Percentiles rank a stretch among this genome's conserved stretches.
phyloP scores from a whole-genome alignment of 2,888 invertebrate species.

The Agrochola macilenta region DNA sequence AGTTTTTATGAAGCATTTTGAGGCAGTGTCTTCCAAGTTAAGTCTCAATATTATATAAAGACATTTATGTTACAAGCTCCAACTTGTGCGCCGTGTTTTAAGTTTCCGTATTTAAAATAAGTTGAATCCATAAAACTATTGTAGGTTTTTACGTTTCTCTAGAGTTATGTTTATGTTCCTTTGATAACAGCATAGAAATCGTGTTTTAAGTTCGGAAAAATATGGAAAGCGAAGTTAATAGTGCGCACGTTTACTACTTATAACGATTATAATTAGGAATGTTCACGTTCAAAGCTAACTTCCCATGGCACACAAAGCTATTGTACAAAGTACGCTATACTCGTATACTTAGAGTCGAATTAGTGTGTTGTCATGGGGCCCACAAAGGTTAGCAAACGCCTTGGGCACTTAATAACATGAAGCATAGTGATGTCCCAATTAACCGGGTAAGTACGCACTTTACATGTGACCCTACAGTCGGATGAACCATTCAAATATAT shows the following conservation, averaged over 20 bases:
- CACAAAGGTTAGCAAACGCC: slow-evolving; percentile 66
- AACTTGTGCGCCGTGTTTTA: background rate
- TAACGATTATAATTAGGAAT: slow-evolving; percentile 29
- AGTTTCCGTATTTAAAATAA: slow-evolving; percentile 1
- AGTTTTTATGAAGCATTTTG: slow-evolving; percentile 29
- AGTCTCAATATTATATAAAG: slow-evolving; percentile 29
- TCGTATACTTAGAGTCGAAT: slow-evolving; percentile 53
- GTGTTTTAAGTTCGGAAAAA: slow-evolving; percentile 34
- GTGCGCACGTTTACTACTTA: slow-evolving; percentile 13
- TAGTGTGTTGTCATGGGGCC: slow-evolving; percentile 58
- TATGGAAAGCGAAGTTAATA: background rate
- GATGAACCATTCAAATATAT: slow-evolving; percentile 61
- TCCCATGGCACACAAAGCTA: slow-evolving; percentile 27
- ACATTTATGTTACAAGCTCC: slow-evolving; percentile 7
- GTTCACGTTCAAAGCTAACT: slow-evolving; percentile 29
- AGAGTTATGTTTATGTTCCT: slow-evolving; percentile 34
- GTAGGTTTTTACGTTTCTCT: background rate
- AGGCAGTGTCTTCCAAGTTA: slow-evolving; percentile 19
- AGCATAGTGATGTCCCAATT: slow-evolving; percentile 62
- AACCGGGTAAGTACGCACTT: slow-evolving; percentile 59
- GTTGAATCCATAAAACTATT: background rate
- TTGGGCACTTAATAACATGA: slow-evolving; percentile 71
- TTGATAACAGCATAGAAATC: slow-evolving; percentile 19
- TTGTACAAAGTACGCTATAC: slow-evolving; percentile 42
- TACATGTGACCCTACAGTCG: slow-evolving; percentile 64